phyloP scores from a whole-genome alignment of 37 sponge, comb jelly and placozoan species.

The Cliona cf. orientalis region DNA sequence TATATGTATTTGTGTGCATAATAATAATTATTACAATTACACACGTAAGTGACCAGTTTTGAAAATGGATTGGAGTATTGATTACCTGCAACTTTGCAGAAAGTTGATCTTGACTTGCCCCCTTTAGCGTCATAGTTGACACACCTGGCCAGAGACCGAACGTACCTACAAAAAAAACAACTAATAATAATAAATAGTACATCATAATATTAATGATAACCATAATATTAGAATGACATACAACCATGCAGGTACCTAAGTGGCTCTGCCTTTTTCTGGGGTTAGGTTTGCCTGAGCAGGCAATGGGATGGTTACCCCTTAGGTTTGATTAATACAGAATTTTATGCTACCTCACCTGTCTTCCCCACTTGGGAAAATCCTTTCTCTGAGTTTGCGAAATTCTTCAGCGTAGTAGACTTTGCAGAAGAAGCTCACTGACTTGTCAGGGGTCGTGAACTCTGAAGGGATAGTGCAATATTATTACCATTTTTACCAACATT shows the following conservation, averaged over 20 bases:
- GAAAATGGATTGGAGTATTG: too few relatives aligned
- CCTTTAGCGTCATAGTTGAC: conserved; percentile 91
- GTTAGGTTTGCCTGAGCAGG: too few relatives aligned
- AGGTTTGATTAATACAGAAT: background rate
- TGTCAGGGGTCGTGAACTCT: conserved; percentile 68
- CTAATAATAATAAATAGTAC: background rate
- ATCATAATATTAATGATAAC: background rate
- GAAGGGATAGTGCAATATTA: background rate
- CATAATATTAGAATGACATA: too few relatives aligned
- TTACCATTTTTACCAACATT: too few relatives aligned
- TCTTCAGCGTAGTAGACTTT: conserved; percentile 96
- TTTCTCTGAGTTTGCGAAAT: conserved; percentile 79
- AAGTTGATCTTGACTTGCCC: conserved; percentile 91
- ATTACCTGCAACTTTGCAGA: conserved; percentile 91
- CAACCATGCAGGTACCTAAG: too few relatives aligned
- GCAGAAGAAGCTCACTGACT: conserved; percentile 80
- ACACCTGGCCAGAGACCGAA: conserved; percentile 90
- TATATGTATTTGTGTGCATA: too few relatives aligned
- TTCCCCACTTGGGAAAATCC: conserved; percentile 88
- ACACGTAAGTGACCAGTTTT: too few relatives aligned
- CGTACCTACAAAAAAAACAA: conserved; percentile 49
- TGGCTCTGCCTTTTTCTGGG: too few relatives aligned
- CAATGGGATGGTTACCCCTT: too few relatives aligned
- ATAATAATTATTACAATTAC: too few relatives aligned
- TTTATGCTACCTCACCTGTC: conserved; percentile 52